A percentile compares a stretch with the other conserved stretches of the same genome.
Evolutionary conservation across 2,888 invertebrate species (phyloP).

Genomic region (Melinaea marsaeus): DNA sequence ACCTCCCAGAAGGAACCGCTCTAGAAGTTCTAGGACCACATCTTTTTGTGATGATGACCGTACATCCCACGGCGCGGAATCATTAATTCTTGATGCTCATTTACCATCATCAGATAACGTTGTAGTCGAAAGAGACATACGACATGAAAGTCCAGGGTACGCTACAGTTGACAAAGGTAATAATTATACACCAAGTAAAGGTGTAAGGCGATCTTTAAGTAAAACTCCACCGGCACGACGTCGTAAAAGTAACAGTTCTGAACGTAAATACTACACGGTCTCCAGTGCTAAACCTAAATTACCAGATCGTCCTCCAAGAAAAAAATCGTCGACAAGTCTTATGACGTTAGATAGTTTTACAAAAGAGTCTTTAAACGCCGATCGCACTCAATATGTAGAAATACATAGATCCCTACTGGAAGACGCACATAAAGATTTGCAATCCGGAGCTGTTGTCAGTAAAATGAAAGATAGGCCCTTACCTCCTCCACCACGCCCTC

Average conservation of each 20-base stretch:
- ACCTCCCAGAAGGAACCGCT: conserved; percentile 78
- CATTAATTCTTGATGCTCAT: conserved; percentile 76
- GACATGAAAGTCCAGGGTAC: conserved; percentile 81
- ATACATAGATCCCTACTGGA: conserved; percentile 79
- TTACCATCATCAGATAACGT: conserved; percentile 49
- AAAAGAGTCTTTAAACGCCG: conserved; percentile 59
- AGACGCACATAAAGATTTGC: conserved; percentile 79
- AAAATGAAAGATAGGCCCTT: conserved; percentile 92
- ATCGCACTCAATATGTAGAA: conserved; percentile 79
- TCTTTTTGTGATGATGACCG: conserved; percentile 83
- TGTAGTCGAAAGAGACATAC: conserved; percentile 59
- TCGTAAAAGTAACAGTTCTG: conserved; percentile 73
- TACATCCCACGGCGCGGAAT: conserved; percentile 84
- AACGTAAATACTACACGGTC: conserved; percentile 84
- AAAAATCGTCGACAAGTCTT: conserved; percentile 77
- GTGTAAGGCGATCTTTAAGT: conserved; percentile 74
- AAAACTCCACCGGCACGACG: conserved; percentile 68
- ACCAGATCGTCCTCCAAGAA: conserved; percentile 82
- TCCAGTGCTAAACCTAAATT: conserved; percentile 60
- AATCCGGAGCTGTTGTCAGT: conserved; percentile 85
- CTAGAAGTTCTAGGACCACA: conserved; percentile 72
- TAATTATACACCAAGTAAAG: conserved; percentile 79
- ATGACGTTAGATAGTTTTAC: conserved; percentile 74
- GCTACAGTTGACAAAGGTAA: conserved; percentile 85
- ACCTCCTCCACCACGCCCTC: conserved; percentile 91